phyloP scores from a whole-genome alignment of 2,888 invertebrate genomes.

The Melieria omissa region DNA sequence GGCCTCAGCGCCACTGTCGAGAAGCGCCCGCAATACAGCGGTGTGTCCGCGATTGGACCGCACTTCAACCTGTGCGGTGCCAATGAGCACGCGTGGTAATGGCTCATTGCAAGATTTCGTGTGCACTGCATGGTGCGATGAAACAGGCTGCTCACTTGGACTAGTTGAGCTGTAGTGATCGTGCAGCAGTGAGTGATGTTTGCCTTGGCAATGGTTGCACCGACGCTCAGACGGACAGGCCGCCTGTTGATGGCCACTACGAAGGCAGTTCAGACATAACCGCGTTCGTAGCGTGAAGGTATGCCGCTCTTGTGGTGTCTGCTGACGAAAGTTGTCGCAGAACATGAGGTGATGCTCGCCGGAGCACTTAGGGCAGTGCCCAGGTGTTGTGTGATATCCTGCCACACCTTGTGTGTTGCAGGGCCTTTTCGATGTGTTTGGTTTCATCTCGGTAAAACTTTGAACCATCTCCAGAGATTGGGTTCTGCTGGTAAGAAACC shows the following conservation, averaged over 20 bases:
- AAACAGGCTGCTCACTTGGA: not conserved
- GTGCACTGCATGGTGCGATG: not conserved
- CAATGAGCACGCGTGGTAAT: slow-evolving; percentile 5
- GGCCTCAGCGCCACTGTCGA: slow-evolving; percentile 24
- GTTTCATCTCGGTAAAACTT: not conserved
- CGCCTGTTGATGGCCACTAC: not conserved
- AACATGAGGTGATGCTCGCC: too few relatives aligned
- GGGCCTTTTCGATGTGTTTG: not conserved
- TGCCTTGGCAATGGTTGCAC: slow-evolving; percentile 6
- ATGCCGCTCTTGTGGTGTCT: too few relatives aligned
- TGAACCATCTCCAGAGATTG: slow-evolving; percentile 23
- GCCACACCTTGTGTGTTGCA: not conserved
- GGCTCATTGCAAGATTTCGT: not conserved
- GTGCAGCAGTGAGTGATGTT: slow-evolving; percentile 7
- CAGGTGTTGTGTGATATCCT: slow-evolving; percentile 9
- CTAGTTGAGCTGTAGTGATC: not conserved
- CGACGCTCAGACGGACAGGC: not conserved
- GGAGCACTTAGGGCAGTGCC: not conserved
- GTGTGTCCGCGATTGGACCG: not conserved
- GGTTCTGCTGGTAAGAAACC: slow-evolving; percentile 11
- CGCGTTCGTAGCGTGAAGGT: too few relatives aligned
- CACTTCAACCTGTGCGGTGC: slow-evolving; percentile 1
- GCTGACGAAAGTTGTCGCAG: too few relatives aligned
- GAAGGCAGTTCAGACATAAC: too few relatives aligned
- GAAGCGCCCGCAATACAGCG: slow-evolving; percentile 1